Evolutionary conservation across 2,888 invertebrate species (phyloP), one percentile per base, ranked within the genome.

Genomic region (Dendrolimus houi): DNA sequence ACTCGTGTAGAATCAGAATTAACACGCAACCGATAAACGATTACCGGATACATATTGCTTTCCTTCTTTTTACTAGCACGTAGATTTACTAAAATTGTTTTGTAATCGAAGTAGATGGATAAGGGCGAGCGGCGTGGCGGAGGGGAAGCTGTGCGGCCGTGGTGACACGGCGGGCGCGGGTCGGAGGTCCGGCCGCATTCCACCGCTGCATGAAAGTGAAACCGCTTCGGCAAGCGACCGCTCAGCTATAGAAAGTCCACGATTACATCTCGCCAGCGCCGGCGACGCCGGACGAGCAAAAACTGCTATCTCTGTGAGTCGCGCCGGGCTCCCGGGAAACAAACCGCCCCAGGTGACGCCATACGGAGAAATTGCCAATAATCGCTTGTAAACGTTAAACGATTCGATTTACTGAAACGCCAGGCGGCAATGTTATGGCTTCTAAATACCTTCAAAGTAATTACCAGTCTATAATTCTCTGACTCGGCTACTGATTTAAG

Each of bases 161-260:
- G 72, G 73, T 75, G 77, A 75, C 79, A 76, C 71, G 70, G 62
- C 72, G 66, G 74, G 74, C 75, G 74, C 78, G 83, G 87, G 87
- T 88, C 88, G 87, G 83, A 87, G 89, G 87, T 88, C 83, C 86
- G 87, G 83, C 84, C 88, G 85, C 89, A 88, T 89, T 89, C 89
- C 87, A 71, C 70, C 80, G 83, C 75, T 80, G 83, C 81, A 85
- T 77, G 89, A 89, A 89, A 90, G 89, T 89, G 89, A 89, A 90
- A 89, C 86, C 83, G 81, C 83, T 75, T 74, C 77, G 77, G 64
- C 77, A 68, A 72, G 70, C 74, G 72, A 72, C 76, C 77, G 79
- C 84, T 85, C 87, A 83, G 81, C 87, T 80, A 86, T 89, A 89
- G 88, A 90, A 90, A 90, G 89, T 89, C 86, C 84, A 81, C 83